A percentile compares a stretch with the other conserved stretches of the same genome.
Conservation (phyloP, 2,888 invertebrate genomes). For the Tipula confusa region DNA sequence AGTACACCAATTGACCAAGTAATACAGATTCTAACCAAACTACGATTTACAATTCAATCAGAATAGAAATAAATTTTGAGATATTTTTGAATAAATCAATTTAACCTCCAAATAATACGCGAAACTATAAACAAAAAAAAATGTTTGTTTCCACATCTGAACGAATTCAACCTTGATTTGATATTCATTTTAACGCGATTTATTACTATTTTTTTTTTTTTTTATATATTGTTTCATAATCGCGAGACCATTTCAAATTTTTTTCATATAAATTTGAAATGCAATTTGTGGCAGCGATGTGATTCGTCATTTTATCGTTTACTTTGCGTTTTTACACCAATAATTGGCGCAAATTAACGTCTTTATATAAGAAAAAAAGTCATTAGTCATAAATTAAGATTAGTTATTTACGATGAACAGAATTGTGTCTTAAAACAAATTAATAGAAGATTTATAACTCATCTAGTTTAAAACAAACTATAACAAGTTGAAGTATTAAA, state of each 20-base stretch:
- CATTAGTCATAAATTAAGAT: not conserved
- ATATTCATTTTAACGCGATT: not conserved
- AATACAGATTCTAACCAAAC: not conserved
- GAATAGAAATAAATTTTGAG: not conserved
- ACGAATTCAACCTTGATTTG: conserved; percentile 7
- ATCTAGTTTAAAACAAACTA: too few species aligned
- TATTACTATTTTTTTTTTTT: not conserved
- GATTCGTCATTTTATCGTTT: not conserved
- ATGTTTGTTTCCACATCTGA: not conserved
- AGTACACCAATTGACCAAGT: not conserved
- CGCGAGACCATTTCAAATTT: not conserved
- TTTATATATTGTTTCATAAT: not conserved
- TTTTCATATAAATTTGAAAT: not conserved
- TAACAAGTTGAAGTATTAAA: too few species aligned
- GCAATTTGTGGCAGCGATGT: not conserved
- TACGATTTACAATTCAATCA: not conserved
- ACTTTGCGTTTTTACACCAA: not conserved
- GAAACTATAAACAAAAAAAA: not conserved
- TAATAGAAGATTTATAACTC: too few species aligned
- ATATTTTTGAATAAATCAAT: not conserved
- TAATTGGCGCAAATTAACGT: not conserved
- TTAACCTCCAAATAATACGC: not conserved
- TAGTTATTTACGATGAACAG: not conserved
- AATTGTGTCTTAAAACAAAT: too few species aligned
- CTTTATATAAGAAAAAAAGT: not conserved